phyloP scores from a whole-genome alignment of 2,113 vertebrate species.

The Ibidorhyncha struthersii region DNA sequence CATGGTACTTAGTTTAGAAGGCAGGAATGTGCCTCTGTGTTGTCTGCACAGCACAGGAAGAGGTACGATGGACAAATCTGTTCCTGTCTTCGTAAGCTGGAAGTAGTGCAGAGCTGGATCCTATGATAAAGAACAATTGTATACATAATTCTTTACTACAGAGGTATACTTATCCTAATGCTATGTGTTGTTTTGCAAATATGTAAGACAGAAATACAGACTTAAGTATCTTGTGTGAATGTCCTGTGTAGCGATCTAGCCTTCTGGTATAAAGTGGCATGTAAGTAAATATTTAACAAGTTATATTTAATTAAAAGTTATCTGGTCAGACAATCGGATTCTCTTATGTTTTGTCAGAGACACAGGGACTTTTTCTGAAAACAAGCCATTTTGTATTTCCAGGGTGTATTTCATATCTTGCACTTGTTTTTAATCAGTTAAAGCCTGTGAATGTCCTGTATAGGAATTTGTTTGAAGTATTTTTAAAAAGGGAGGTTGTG shows the following conservation, averaged over 20 bases:
- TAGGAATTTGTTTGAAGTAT: conserved; percentile 48
- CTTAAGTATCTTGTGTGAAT: background rate
- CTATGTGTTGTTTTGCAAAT: background rate
- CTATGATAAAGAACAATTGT: background rate
- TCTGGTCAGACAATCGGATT: background rate
- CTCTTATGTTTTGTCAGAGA: background rate
- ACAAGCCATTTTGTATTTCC: background rate
- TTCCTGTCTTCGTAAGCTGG: background rate
- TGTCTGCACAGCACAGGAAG: background rate
- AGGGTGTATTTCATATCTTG: background rate
- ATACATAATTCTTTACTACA: background rate
- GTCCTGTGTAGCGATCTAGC: background rate
- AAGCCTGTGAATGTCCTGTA: background rate
- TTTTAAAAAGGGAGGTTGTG: conserved; percentile 7
- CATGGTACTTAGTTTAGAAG: background rate
- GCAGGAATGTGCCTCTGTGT: background rate
- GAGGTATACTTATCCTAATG: background rate
- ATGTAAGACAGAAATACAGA: background rate
- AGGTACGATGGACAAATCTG: background rate
- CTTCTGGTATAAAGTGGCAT: background rate
- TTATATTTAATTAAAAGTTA: background rate
- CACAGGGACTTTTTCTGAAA: background rate
- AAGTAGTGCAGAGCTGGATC: background rate
- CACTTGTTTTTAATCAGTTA: conserved; percentile 36
- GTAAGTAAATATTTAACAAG: background rate